These are phyloP conservation scores for Propithecus perrieri DNA, from an alignment of 2,797 vertebrate genomes.

Conservation along the genomic window DNA sequence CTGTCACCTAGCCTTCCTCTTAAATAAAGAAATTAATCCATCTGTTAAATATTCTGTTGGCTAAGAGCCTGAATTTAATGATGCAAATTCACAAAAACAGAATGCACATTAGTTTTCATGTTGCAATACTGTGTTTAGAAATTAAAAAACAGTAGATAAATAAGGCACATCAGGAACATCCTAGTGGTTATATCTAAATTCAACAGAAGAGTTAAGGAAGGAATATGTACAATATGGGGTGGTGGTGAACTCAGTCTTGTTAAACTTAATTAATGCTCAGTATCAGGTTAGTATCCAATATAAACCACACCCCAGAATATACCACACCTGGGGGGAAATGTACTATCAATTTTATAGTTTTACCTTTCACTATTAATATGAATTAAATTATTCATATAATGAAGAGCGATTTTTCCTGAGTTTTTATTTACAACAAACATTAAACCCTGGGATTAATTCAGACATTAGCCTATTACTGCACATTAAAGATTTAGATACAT, in stretches of 20 bases:
- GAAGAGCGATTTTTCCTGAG: not conserved
- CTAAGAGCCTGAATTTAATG: not conserved
- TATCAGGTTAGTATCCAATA: not conserved
- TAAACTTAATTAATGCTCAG: not conserved
- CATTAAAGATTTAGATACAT: not conserved
- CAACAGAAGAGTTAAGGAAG: not conserved
- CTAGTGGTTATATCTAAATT: not conserved
- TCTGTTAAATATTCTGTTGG: not conserved
- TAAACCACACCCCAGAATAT: not conserved
- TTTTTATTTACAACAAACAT: constrained; percentile 7
- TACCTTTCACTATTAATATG: not conserved
- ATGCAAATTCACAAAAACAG: not conserved
- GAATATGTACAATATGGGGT: not conserved
- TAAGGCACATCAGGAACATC: not conserved
- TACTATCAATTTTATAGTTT: constrained; percentile 6
- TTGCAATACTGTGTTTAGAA: not conserved
- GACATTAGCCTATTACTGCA: not conserved
- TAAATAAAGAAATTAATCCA: not conserved
- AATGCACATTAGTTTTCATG: not conserved
- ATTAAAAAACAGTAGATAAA: not conserved
- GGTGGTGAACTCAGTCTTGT: not conserved
- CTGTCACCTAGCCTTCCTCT: not conserved
- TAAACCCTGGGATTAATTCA: constrained; percentile 9
- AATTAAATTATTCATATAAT: constrained; percentile 43
- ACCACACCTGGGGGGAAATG: not conserved